Evolutionary conservation across 2,888 invertebrate species (phyloP), one percentile per base, ranked within the genome.

Genomic region (Osedax frankpressi): DNA sequence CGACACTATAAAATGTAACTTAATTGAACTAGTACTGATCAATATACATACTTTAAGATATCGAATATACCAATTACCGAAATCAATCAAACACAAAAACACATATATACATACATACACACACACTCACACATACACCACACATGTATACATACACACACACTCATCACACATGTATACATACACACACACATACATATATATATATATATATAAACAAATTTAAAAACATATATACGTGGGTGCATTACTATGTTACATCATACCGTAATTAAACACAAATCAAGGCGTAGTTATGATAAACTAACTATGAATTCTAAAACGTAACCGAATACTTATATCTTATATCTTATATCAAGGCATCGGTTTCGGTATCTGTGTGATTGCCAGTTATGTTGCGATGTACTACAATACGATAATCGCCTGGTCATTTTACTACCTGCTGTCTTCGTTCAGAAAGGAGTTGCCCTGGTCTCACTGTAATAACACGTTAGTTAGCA

Each of bases 331-430:
- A n/a, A n/a, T n/a, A n/a, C n/a, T n/a, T n/a, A n/a, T n/a, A n/a
- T n/a, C 26, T n/a, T n/a, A 24, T 65, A 84, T 19, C 86, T n/a
- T n/a, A n/a, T n/a, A n/a, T n/a, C n/a, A n/a, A 94, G 94, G 95
- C 78, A 90, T 95, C 72, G 95, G 95, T 73, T 93, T 94, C 85
- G 94, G 94, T n/a, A 95, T 95, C 84, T 94, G 94, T 74, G 77
- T 84, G 44, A 96, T 97, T 81, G 96, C 97, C 65, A 81, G 81
- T 26, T 82, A 81, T 73, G 82, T 84, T 73, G 81, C 82, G 76
- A 94, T 94, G 91, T 95, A 94, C 86, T 95, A 95, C 88, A 95
- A 95, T 87, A 94, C 94, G 44, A 92, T 95, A 84, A 94, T 96
- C 81, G 92, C 94, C 71, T 95, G 94, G 93, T 93, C 94, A 29